These are phyloP conservation scores for Ectemnius lituratus DNA, from an alignment of 2,888 invertebrate genomes.

Conservation along the genomic window DNA sequence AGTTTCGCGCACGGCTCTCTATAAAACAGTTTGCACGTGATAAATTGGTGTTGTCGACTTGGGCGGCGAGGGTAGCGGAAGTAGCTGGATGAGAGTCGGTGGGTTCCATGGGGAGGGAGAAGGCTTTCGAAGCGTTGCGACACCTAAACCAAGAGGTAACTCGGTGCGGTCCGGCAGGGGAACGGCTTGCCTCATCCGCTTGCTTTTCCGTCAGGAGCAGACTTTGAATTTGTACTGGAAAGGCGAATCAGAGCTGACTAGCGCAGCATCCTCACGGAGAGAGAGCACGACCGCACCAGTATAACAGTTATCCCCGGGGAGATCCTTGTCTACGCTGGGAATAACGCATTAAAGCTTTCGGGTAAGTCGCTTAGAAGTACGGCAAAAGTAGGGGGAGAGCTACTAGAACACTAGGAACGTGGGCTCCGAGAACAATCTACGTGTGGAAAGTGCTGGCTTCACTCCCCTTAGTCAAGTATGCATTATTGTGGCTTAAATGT, in stretches of 20 bases:
- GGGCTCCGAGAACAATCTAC: too few relatives aligned
- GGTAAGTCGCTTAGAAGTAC: constrained; percentile 41
- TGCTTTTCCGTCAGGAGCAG: constrained; percentile 53
- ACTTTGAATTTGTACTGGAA: constrained; percentile 50
- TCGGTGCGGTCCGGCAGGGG: background rate
- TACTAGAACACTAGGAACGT: constrained; percentile 15
- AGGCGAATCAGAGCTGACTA: constrained; percentile 56
- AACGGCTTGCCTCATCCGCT: constrained; percentile 34
- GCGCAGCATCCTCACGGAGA: constrained; percentile 43
- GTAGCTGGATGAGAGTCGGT: background rate
- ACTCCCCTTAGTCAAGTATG: background rate
- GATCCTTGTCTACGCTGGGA: constrained; percentile 29
- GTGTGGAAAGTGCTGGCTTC: too few relatives aligned
- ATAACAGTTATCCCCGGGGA: constrained; percentile 43
- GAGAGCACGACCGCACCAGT: constrained; percentile 13
- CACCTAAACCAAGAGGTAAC: constrained; percentile 18
- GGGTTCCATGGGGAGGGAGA: constrained; percentile 10
- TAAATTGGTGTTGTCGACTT: background rate
- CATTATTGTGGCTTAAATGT: constrained; percentile 4
- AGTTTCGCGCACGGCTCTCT: too few relatives aligned
- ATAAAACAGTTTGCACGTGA: too few relatives aligned
- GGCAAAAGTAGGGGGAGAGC: constrained; percentile 25
- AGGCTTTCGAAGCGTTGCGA: constrained; percentile 15
- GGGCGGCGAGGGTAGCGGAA: background rate
- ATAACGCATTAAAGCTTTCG: constrained; percentile 37